Percentiles rank a stretch among this genome's conserved stretches.
These are phyloP conservation scores for Clarias macrocephalus DNA, from an alignment of 2,113 vertebrate genomes.

Conservation along the genomic window DNA sequence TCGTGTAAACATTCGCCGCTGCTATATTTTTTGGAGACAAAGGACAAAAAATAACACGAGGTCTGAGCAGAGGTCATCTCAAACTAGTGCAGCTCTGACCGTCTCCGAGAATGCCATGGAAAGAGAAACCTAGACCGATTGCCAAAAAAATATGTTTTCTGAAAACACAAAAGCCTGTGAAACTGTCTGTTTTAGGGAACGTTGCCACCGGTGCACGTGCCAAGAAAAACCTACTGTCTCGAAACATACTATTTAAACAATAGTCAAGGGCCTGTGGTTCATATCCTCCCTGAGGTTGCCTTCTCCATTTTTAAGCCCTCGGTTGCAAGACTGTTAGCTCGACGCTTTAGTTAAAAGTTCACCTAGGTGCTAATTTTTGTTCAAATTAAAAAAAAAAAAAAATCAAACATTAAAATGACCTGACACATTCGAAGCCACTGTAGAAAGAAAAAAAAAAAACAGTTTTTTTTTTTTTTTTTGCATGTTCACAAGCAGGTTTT, in stretches of 20 bases:
- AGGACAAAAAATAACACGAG: slow-evolving; percentile 32
- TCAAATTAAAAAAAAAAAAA: neutral
- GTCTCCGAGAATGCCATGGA: slow-evolving; percentile 41
- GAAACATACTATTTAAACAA: slow-evolving; percentile 58
- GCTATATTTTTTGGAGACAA: slow-evolving; percentile 43
- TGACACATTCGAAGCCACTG: neutral
- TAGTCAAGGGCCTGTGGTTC: slow-evolving; percentile 48
- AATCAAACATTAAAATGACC: neutral
- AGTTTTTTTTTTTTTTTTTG: neutral
- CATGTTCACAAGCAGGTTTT: neutral
- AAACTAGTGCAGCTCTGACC: slow-evolving; percentile 39
- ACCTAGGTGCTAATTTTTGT: neutral
- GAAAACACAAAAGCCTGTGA: slow-evolving; percentile 56
- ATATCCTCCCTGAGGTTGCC: slow-evolving; percentile 52
- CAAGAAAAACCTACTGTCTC: slow-evolving; percentile 55
- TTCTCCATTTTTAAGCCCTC: slow-evolving; percentile 37
- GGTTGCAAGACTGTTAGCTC: slow-evolving; percentile 26
- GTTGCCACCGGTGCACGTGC: slow-evolving; percentile 36
- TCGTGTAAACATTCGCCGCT: slow-evolving; percentile 29
- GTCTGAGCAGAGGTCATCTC: slow-evolving; percentile 33
- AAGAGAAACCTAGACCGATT: slow-evolving; percentile 37
- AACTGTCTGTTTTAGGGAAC: slow-evolving; percentile 48
- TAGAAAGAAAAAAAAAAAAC: neutral
- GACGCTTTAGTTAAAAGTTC: neutral
- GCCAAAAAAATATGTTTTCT: slow-evolving; percentile 55